phyloP scores from a whole-genome alignment of 1,140 invertebrate genomes.

The Plutomurus gul region DNA sequence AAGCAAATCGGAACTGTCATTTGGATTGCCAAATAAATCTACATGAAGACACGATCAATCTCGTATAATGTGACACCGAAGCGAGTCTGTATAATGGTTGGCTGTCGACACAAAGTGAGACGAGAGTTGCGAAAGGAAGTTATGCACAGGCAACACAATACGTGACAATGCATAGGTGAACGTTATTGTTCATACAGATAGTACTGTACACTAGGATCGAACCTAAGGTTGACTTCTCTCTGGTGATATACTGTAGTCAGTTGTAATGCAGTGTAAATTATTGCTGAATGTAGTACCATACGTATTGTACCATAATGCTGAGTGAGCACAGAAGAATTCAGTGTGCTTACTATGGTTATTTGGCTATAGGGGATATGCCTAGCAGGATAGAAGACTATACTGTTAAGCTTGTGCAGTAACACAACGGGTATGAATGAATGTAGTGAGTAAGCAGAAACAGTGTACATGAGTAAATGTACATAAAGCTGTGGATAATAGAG shows the following conservation, averaged over 20 bases:
- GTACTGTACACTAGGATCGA: background rate
- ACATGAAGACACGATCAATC: conserved; percentile 15
- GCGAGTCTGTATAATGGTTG: background rate
- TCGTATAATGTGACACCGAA: conserved; percentile 14
- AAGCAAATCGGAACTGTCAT: conserved; percentile 4
- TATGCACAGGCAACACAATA: no score
- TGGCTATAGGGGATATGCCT: no score
- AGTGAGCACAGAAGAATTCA: background rate
- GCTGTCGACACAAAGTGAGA: background rate
- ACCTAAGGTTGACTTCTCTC: background rate
- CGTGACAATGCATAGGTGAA: no score
- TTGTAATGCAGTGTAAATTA: background rate
- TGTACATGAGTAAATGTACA: no score
- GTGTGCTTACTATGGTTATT: no score
- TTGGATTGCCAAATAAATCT: conserved; percentile 7
- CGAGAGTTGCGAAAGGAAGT: background rate
- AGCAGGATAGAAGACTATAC: background rate
- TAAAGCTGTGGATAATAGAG: background rate
- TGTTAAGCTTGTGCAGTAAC: background rate
- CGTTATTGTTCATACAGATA: no score
- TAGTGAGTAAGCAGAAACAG: background rate
- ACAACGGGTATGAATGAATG: background rate
- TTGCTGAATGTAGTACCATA: background rate
- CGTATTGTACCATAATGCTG: no score
- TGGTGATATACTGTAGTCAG: background rate